Base-by-base conservation (phyloP, 2,888 invertebrate species). In the Eristalis intricaria region DNA sequence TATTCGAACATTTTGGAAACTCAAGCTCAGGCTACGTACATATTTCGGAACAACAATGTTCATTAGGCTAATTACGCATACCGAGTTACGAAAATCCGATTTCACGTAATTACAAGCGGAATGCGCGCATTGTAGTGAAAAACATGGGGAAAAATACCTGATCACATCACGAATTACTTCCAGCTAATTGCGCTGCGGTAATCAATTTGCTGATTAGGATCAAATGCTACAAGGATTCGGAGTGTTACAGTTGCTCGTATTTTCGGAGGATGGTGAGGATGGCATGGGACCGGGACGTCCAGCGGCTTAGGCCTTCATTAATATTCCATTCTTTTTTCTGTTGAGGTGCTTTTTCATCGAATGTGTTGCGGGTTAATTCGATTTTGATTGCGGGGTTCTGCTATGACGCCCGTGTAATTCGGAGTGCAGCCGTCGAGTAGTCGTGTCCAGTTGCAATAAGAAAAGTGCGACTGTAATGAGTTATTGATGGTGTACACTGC, bases 131-230 rank as follows among this genome's bases (percentile, higher is more conserved):
- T 87, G 76, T 84, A 84, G 71, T 87, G 87, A 76, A 84, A 84
- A 87, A 84, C 87, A 87, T 86, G 74, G 66, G 76, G 79, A 87
- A 87, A 87, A 84, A 80, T 69, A 73, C 75, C 73, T 84, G 87
- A 87, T 87, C 84, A 70, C 79, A 87, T 84, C 84, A 83, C 75
- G 87, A 87, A 84, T 84, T 87, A 84, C 84, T 87, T 87, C 76
- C 84, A 84, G 79, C 84, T 87, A 87, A 87, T 87, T 87, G 87
- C 86, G 66, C 83, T 86, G 86, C 23, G 79, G 87, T 87, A 84
- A 87, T 87, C 87, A 87, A 87, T 87, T 87, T 87, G 79, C 71
- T 79, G 87, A 87, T 87, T 84, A 87, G 87, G 84, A 87, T 87
- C 87, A 84, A 87, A 76, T 76, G 73, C 84, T 76, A 83, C 71